Base-by-base conservation (phyloP, 2,113 vertebrate genomes). In the Xenopus borealis region DNA sequence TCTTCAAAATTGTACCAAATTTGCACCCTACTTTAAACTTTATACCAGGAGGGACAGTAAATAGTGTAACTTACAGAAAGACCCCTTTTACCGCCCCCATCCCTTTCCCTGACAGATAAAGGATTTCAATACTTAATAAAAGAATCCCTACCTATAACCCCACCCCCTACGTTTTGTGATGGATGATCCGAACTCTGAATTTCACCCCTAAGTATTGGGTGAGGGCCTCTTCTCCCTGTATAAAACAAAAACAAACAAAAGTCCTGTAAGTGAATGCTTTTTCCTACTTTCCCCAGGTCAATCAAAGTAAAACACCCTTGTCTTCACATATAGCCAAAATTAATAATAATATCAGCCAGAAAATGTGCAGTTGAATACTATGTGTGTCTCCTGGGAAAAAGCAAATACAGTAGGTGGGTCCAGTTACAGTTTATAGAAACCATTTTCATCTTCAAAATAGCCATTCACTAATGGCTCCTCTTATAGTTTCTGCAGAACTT, bases 201-300 rank as follows among this genome's bases (percentile, higher is more conserved):
- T n/a, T 55, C 53, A 55, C 53, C 53, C 53, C 53, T 55, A 55
- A 55, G 53, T 55, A 55, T 55, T 55, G 53, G 53, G 53, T 55
- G 53, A 55, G 53, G 53, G 53, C 53, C 53, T 55, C 53, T 55
- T 55, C 53, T 55, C 53, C 53, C 53, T 55, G 53, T 55, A n/a
- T 55, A 55, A 55, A 55, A 55, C 2, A 16, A 55, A 55, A 55
- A 50, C 47, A 50, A 50, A 50, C 47, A 55, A 55, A 55, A 55
- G 17, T 55, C 53, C 53, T 55, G 53, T 55, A 55, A 55, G 53
- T 17, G 1, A 55, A n/a, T 55, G 6, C 0, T n/a, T 55, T 55
- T 50, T 13, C 47, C 47, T 13, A 50, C 47, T 50, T 50, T 13
- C 14, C 47, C 47, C 47, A 50, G 4, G 47, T 55, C 53, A 12